These are phyloP conservation scores for Dreissena rostriformis DNA, from an alignment of 1,140 invertebrate genomes.

Conservation along the genomic window DNA sequence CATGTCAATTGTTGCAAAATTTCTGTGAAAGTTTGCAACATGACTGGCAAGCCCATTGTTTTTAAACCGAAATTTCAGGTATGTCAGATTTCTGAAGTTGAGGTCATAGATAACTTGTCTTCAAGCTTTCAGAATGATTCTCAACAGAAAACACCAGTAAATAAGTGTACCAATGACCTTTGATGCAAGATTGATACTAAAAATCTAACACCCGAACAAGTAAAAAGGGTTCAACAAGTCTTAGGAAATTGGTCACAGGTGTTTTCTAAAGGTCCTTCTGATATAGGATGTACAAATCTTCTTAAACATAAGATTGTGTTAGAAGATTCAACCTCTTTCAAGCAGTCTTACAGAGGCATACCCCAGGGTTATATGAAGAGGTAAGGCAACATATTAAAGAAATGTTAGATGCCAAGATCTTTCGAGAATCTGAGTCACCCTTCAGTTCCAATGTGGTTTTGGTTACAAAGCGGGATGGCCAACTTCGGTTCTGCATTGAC, in stretches of 20 bases:
- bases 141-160: not conserved
- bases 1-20: slow-evolving; percentile 11
- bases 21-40: slow-evolving; percentile 44
- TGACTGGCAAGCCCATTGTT: slow-evolving; percentile 39
- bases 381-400: slow-evolving; percentile 20
- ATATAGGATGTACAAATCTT: slow-evolving; percentile 23
- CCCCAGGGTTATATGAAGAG: slow-evolving; percentile 47
- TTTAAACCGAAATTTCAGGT: slow-evolving; percentile 28
- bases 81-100: slow-evolving; percentile 32
- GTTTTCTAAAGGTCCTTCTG: slow-evolving; percentile 24
- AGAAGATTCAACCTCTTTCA: slow-evolving; percentile 28
- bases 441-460: slow-evolving; percentile 22
- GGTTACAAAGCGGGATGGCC: slow-evolving; percentile 19
- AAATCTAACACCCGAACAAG: slow-evolving; percentile 22
- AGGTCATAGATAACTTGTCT: slow-evolving; percentile 14
- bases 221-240: slow-evolving; percentile 11
- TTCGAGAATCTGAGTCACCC: slow-evolving; percentile 25
- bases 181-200: slow-evolving; percentile 34
- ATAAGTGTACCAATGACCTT: slow-evolving; percentile 13
- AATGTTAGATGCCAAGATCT: slow-evolving; percentile 11
- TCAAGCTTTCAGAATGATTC: not conserved
- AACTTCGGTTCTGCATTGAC: slow-evolving; percentile 28
- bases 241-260: slow-evolving; percentile 35
- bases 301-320: slow-evolving; percentile 36
- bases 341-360: slow-evolving; percentile 30